Evolutionary conservation across 1,140 invertebrate species (phyloP).

Genomic region (Maconellicoccus hirsutus): DNA sequence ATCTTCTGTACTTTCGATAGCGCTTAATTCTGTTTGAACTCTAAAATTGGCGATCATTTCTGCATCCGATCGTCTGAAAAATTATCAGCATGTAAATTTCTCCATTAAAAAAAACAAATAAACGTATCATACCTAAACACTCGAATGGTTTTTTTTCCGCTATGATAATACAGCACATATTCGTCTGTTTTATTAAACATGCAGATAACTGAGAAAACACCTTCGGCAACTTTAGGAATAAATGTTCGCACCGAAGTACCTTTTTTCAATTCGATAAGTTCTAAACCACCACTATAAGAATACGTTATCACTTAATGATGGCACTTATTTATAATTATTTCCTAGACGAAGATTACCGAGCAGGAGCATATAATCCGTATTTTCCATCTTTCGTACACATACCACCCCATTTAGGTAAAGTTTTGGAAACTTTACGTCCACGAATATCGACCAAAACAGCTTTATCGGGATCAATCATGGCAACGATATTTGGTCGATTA

Average conservation of each 20-base stretch:
- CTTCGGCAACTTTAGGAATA: constrained; percentile 87
- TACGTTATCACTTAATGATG: no score
- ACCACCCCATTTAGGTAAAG: constrained; percentile 69
- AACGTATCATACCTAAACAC: constrained; percentile 60
- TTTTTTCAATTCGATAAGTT: constrained; percentile 75
- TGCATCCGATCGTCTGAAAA: constrained; percentile 62
- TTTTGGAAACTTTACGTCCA: constrained; percentile 61
- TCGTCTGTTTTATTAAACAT: constrained; percentile 88
- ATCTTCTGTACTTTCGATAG: constrained; percentile 68
- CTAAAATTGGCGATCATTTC: constrained; percentile 85
- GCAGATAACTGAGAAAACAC: constrained; percentile 89
- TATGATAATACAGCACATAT: constrained; percentile 95
- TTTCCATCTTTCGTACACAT: constrained; percentile 76
- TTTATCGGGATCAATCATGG: constrained; percentile 80
- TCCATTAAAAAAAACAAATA: not conserved
- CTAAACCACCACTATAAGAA: constrained; percentile 77
- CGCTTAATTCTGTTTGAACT: constrained; percentile 80
- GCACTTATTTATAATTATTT: no score
- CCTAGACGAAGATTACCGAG: constrained; percentile 39
- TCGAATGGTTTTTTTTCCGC: constrained; percentile 79
- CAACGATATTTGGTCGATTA: constrained; percentile 69
- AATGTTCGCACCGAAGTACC: constrained; percentile 70
- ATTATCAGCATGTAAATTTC: constrained; percentile 24
- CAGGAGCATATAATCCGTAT: constrained; percentile 82
- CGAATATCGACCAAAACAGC: constrained; percentile 74